Percentiles rank a stretch among this genome's conserved stretches.
Conservation (phyloP, 2,888 invertebrate species). For the Morpho helenor region DNA sequence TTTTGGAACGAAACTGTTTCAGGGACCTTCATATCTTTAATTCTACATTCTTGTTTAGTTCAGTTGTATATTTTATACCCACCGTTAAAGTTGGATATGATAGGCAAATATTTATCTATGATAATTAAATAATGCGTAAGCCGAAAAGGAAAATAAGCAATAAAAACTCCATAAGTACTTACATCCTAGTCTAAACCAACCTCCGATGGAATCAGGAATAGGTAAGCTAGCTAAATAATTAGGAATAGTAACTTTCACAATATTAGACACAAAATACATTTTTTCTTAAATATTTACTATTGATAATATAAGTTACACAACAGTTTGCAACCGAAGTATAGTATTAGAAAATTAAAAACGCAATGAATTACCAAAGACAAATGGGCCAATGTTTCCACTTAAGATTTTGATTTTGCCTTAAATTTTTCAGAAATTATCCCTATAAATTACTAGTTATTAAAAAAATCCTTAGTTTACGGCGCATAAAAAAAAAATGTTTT, state of each 20-base stretch:
- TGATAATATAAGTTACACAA: slow-evolving; percentile 20
- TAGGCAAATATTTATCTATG: neutral
- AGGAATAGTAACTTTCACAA: slow-evolving; percentile 89
- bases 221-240: slow-evolving; percentile 91
- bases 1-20: too few species aligned
- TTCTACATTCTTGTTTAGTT: too few species aligned
- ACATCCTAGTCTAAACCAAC: slow-evolving; percentile 93
- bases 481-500: too few species aligned
- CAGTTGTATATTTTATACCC: too few species aligned
- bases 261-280: slow-evolving; percentile 88
- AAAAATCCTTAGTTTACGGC: too few species aligned
- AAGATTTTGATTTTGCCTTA: too few species aligned
- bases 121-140: too few species aligned
- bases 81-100: too few species aligned
- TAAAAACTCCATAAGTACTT: slow-evolving; percentile 28
- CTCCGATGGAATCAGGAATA: slow-evolving; percentile 89
- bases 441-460: too few species aligned
- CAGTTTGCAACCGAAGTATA: neutral
- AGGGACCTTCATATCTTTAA: too few species aligned
- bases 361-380: neutral
- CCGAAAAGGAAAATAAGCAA: neutral
- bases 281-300: slow-evolving; percentile 34
- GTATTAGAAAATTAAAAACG: neutral
- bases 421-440: too few species aligned
- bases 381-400: too few species aligned